Conservation (phyloP, 2,888 invertebrate genomes). For the Colostygia pectinataria region DNA sequence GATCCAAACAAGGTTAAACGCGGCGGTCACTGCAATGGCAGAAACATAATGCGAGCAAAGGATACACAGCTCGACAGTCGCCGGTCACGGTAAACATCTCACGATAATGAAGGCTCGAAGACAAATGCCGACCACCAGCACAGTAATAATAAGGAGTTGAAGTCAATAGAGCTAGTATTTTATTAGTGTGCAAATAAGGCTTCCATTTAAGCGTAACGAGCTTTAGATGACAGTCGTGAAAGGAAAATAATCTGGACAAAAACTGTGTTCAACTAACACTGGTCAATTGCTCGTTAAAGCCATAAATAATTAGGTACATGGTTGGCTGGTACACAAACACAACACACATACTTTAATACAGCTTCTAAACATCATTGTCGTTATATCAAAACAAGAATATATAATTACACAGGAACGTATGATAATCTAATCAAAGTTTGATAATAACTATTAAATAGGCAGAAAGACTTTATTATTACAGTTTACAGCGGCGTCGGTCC, state of each 20-base stretch:
- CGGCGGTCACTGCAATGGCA: slow-evolving; percentile 57
- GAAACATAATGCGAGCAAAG: slow-evolving; percentile 57
- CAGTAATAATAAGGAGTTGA: slow-evolving; percentile 41
- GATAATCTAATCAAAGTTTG: no score
- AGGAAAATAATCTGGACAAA: slow-evolving; percentile 28
- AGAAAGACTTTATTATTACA: neutral
- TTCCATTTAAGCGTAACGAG: slow-evolving; percentile 31
- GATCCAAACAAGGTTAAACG: slow-evolving; percentile 70
- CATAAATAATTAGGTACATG: slow-evolving; percentile 10
- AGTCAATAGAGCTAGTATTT: slow-evolving; percentile 36
- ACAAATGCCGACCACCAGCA: slow-evolving; percentile 57
- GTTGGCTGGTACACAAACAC: no score
- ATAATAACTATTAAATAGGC: neutral
- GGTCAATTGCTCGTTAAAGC: slow-evolving; percentile 11
- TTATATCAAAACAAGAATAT: no score
- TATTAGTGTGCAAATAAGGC: slow-evolving; percentile 38
- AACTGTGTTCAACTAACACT: slow-evolving; percentile 18
- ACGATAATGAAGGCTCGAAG: slow-evolving; percentile 59
- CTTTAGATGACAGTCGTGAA: slow-evolving; percentile 29
- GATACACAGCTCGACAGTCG: slow-evolving; percentile 60
- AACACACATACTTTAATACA: no score
- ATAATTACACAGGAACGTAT: no score
- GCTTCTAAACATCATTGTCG: no score
- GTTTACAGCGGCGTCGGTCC: neutral
- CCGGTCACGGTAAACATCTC: slow-evolving; percentile 73